Evolutionary conservation across 2,113 vertebrate genomes (phyloP), one percentile per base, ranked within the genome.

Genomic region (Myocastor coypus): DNA sequence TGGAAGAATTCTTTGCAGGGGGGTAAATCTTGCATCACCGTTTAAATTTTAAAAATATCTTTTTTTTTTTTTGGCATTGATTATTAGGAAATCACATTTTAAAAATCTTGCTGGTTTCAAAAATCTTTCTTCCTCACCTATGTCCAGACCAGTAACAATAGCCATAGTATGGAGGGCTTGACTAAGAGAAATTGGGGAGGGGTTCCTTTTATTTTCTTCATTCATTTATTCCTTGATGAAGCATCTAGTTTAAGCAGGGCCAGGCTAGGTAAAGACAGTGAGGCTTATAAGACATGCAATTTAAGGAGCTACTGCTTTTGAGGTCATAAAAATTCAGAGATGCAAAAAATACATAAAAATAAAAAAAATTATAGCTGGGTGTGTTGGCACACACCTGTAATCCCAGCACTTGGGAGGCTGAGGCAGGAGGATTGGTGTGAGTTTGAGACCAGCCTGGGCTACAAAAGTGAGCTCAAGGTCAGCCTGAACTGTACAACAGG

Each of bases 21-120:
- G 64, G 66, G 63, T 77, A 96, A 91, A 83, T 2, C 55, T 66
- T 64, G n/a, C 37, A 34, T 11, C 87, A 66, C 34, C 83, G 52
- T 77, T 94, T 82, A 73, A 91, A 82, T 85, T 84, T 92, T 75
- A 4, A 85, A 92, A 91, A 83, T 52, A 12, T 30, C 42, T 68
- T 57, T 57, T 57, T 57, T 52, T 57, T 17, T 81, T 92, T 84
- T 91, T 22, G 46, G 30, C 22, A 46, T 50, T 85, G 78, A 84
- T 87, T 46, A 5, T 87, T 95, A 26, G 14, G 59, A 81, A 93
- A 85, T n/a, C 28, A 87, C 63, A 77, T 59, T 59, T 3, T 64
- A 94, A 92, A 92, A 87, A 63, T 91, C n/a, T 96, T 96, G 69
- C 63, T 90, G 50, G 68, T 88, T 73, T 94, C 30, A 83, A 87